These are phyloP conservation scores for Dexiosoma caninum DNA, from an alignment of 2,888 invertebrate genomes.

Conservation along the genomic window DNA sequence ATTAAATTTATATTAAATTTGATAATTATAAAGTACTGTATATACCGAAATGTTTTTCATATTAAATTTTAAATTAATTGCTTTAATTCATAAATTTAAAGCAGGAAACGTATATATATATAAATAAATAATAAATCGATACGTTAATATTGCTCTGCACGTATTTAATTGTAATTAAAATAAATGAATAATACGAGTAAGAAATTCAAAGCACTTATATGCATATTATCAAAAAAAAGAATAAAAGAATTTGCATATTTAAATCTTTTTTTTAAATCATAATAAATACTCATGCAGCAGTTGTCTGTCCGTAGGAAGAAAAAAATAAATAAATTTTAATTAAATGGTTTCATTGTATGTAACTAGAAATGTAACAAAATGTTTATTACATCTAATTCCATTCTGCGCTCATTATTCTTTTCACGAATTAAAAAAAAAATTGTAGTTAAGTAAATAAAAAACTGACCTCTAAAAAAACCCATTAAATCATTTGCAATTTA, in stretches of 20 bases:
- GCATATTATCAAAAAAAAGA: too few relatives aligned
- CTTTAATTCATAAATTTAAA: not conserved
- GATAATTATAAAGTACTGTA: not conserved
- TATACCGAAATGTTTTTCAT: too few relatives aligned
- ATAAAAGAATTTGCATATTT: too few relatives aligned
- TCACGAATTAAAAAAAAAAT: not conserved
- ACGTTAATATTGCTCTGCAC: not conserved
- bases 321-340: not conserved
- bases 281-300: not conserved
- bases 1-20: constrained; percentile 18
- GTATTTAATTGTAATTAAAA: constrained; percentile 14
- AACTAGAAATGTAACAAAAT: not conserved
- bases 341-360: not conserved
- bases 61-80: constrained; percentile 17
- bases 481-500: constrained; percentile 19
- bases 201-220: not conserved
- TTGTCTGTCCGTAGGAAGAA: too few relatives aligned
- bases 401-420: not conserved
- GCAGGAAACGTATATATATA: not conserved
- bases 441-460: not conserved
- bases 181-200: not conserved
- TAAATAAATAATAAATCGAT: constrained; percentile 8
- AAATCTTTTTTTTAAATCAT: too few relatives aligned
- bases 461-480: constrained; percentile 8
- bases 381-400: not conserved